Conservation (phyloP, 2,888 invertebrate species). For the Clanis bilineata region DNA sequence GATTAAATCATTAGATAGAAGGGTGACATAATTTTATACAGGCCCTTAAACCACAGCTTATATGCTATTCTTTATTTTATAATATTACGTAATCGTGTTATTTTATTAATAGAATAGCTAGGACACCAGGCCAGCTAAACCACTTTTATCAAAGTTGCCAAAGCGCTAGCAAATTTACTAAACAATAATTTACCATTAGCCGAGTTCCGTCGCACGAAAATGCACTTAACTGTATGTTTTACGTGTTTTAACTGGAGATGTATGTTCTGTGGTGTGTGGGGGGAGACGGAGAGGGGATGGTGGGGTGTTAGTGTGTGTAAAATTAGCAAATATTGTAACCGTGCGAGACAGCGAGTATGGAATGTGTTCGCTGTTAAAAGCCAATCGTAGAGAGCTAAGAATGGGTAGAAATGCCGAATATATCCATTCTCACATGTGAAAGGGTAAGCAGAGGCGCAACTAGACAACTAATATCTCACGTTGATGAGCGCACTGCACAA, state of each 20-base stretch:
- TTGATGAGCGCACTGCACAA: too few species aligned
- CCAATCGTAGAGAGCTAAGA: conserved; percentile 37
- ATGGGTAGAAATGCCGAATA: not conserved
- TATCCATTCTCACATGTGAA: too few species aligned
- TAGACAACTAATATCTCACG: too few species aligned
- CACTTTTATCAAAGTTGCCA: not conserved
- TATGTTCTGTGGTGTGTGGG: not conserved
- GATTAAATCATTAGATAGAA: too few species aligned
- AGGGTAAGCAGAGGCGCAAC: too few species aligned
- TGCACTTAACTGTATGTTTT: conserved; percentile 12
- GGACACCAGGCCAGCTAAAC: not conserved
- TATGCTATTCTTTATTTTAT: too few species aligned
- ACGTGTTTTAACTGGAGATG: conserved; percentile 9
- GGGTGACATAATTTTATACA: too few species aligned
- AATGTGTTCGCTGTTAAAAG: conserved; percentile 39
- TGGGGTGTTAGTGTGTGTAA: conserved; percentile 18
- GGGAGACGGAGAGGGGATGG: not conserved
- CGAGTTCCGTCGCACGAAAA: not conserved
- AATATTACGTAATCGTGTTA: too few species aligned
- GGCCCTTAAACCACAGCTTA: too few species aligned
- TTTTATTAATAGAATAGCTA: not conserved
- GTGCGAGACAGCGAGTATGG: conserved; percentile 30
- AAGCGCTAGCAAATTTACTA: not conserved
- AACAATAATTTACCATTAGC: conserved; percentile 1
- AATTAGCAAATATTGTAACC: conserved; percentile 39